phyloP scores from a whole-genome alignment of 2,113 vertebrate species.

The Cricetomys ansorgei region DNA sequence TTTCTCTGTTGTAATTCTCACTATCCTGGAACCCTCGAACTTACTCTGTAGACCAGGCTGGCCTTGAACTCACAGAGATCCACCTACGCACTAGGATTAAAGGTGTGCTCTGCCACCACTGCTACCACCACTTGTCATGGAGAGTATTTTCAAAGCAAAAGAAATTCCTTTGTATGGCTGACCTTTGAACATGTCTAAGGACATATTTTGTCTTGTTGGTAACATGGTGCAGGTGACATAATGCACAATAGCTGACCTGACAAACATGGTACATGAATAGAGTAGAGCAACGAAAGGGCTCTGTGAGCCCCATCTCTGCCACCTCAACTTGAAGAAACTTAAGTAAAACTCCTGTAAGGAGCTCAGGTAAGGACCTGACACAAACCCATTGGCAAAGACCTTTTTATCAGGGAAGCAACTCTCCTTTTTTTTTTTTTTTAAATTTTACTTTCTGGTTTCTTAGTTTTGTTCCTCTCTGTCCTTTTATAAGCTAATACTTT shows the following conservation, averaged over 20 bases:
- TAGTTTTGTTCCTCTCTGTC: background rate
- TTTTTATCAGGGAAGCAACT: background rate
- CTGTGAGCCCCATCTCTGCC: background rate
- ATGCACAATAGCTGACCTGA: slow-evolving; percentile 77
- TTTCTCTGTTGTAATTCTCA: too few species aligned
- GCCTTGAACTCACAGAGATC: too few species aligned
- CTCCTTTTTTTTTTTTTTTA: background rate
- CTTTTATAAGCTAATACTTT: background rate
- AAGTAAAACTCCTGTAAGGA: background rate
- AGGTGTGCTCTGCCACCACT: too few species aligned
- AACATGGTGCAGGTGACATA: slow-evolving; percentile 85
- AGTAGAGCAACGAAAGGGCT: slow-evolving; percentile 70
- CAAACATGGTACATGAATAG: slow-evolving; percentile 74
- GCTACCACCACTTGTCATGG: too few species aligned
- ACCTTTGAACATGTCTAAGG: slow-evolving; percentile 73
- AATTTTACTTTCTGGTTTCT: background rate
- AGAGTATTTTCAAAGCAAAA: slow-evolving; percentile 75
- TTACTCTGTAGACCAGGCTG: too few species aligned
- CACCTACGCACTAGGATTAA: too few species aligned
- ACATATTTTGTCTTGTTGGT: slow-evolving; percentile 78
- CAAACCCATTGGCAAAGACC: slow-evolving; percentile 47
- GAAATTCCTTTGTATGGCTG: slow-evolving; percentile 77
- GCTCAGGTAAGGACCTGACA: slow-evolving; percentile 34
- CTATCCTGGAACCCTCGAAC: too few species aligned
- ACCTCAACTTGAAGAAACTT: slow-evolving; percentile 65